phyloP scores from a whole-genome alignment of 1,140 invertebrate species.

The Meloidogyne exigua region DNA sequence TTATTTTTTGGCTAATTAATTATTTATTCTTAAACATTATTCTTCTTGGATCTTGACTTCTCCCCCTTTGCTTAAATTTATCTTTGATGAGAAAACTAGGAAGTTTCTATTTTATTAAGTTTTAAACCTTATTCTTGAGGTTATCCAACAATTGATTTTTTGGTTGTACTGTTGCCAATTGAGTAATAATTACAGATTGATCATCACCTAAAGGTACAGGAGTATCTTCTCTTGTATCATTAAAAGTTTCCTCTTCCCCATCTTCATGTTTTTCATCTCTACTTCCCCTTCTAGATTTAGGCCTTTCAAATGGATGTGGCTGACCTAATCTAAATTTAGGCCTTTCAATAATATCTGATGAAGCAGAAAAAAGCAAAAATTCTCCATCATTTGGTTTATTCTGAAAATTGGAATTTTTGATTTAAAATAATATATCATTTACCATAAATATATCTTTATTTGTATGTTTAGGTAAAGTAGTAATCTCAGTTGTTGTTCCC shows the following conservation, averaged over 20 bases:
- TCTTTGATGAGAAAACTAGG: too few relatives aligned
- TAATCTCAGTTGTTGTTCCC: background rate
- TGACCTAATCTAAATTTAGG: conserved; percentile 17
- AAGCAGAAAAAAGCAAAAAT: background rate
- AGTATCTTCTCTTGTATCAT: conserved; percentile 43
- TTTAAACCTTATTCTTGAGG: conserved; percentile 9
- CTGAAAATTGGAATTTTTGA: background rate
- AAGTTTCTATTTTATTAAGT: too few relatives aligned
- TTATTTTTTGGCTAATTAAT: too few relatives aligned
- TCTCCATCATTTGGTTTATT: conserved; percentile 3
- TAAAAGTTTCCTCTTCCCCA: conserved; percentile 36
- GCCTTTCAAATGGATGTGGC: conserved; percentile 42
- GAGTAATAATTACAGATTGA: conserved; percentile 4
- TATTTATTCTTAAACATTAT: too few relatives aligned
- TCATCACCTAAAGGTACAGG: conserved; percentile 46
- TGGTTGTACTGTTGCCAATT: background rate
- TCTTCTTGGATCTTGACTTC: too few relatives aligned
- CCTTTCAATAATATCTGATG: background rate
- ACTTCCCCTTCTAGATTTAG: conserved; percentile 47
- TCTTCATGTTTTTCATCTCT: conserved; percentile 44
- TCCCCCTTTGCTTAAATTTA: too few relatives aligned
- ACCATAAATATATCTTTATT: background rate
- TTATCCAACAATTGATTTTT: conserved; percentile 15
- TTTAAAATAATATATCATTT: background rate
- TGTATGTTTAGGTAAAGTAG: background rate